Conservation (phyloP, 1,140 invertebrate species). For the Pogonus chalceus region DNA sequence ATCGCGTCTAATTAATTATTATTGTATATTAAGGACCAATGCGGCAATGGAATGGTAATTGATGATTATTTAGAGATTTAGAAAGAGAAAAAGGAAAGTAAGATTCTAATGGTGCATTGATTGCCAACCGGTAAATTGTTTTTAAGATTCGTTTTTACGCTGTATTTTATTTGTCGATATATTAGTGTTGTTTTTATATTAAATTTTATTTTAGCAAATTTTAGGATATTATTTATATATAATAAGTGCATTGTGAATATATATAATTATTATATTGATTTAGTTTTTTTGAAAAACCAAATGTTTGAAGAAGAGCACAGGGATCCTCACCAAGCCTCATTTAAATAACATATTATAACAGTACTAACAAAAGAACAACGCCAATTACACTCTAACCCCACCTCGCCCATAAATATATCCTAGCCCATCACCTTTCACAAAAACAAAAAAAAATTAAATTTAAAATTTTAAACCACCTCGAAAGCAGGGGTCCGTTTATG, state of each 20-base stretch:
- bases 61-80: too few species aligned
- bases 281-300: not conserved
- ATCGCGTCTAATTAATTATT: constrained; percentile 17
- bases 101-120: constrained; percentile 4
- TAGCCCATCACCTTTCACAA: too few species aligned
- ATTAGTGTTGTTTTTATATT: constrained; percentile 22
- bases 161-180: constrained; percentile 20
- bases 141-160: constrained; percentile 21
- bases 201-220: constrained; percentile 21
- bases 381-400: too few species aligned
- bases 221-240: constrained; percentile 16
- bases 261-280: constrained; percentile 4
- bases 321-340: not conserved
- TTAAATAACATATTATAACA: too few species aligned
- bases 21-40: constrained; percentile 34
- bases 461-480: too few species aligned
- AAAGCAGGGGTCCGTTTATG: too few species aligned
- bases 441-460: too few species aligned
- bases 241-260: not conserved
- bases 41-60: constrained; percentile 24
- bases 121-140: constrained; percentile 20
- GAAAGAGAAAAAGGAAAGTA: too few species aligned
- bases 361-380: too few species aligned
- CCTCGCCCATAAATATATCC: too few species aligned
- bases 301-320: not conserved